These are phyloP conservation scores for Centroberyx gerrardi DNA, from an alignment of 2,797 vertebrate genomes.

Conservation along the genomic window DNA sequence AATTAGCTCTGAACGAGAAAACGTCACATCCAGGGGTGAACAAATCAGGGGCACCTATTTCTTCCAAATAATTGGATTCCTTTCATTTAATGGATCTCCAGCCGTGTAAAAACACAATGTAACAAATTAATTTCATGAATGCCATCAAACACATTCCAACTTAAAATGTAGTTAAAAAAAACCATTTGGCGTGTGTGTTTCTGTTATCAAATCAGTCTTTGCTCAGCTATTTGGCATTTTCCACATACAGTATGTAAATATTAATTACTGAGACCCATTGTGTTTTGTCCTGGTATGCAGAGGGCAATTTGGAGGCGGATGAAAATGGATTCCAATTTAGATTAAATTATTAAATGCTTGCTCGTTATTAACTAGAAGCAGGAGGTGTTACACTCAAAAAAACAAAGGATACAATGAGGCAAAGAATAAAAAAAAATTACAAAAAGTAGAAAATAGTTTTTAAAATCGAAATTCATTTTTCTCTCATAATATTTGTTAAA, in stretches of 20 bases:
- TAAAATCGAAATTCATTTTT: too few species aligned
- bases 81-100: neutral
- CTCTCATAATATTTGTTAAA: too few species aligned
- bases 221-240: neutral
- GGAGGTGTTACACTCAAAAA: too few species aligned
- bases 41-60: conserved; percentile 1
- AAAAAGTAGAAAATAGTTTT: too few species aligned
- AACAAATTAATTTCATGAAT: neutral
- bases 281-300: neutral
- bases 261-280: neutral
- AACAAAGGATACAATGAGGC: too few species aligned
- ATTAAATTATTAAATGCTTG: too few species aligned
- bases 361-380: too few species aligned
- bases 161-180: neutral
- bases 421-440: too few species aligned
- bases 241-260: neutral
- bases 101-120: neutral
- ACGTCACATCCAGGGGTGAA: neutral
- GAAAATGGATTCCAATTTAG: too few species aligned
- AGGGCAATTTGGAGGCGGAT: neutral
- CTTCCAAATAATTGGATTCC: neutral
- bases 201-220: neutral
- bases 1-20: neutral
- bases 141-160: neutral
- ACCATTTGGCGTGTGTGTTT: neutral